A percentile compares a stretch with the other conserved stretches of the same genome.
Conservation (phyloP, 1,140 invertebrate species). For the Drosophila prosaltans region DNA sequence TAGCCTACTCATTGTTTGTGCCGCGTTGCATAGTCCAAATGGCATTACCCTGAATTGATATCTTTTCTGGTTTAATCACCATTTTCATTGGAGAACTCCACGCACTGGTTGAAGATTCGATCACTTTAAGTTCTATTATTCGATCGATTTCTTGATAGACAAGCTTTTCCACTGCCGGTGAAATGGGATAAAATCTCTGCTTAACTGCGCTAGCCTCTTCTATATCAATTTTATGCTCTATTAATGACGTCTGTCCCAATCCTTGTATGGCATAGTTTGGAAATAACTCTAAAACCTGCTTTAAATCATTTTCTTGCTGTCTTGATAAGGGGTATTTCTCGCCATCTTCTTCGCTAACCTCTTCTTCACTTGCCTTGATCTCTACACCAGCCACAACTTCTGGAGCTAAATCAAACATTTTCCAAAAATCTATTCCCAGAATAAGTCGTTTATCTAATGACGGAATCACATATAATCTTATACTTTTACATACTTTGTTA, state of each 20-base stretch:
- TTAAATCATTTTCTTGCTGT: too few relatives aligned
- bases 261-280: not conserved
- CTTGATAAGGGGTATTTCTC: not conserved
- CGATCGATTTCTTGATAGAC: too few relatives aligned
- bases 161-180: too few relatives aligned
- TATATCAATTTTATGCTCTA: not conserved
- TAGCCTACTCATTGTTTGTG: too few relatives aligned
- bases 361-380: not conserved
- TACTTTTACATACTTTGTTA: too few relatives aligned
- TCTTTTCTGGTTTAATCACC: too few relatives aligned
- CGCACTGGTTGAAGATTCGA: too few relatives aligned
- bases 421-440: constrained; percentile 26
- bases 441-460: constrained; percentile 21
- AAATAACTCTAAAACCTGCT: too few relatives aligned
- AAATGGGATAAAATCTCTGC: not conserved
- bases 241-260: not conserved
- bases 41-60: too few relatives aligned
- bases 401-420: constrained; percentile 20
- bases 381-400: not conserved
- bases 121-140: too few relatives aligned
- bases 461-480: constrained; percentile 9
- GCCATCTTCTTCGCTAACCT: not conserved
- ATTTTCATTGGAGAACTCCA: too few relatives aligned
- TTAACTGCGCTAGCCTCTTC: not conserved
- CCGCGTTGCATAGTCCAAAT: too few relatives aligned